phyloP scores from a whole-genome alignment of 2,113 vertebrate species.

The Sander lucioperca region DNA sequence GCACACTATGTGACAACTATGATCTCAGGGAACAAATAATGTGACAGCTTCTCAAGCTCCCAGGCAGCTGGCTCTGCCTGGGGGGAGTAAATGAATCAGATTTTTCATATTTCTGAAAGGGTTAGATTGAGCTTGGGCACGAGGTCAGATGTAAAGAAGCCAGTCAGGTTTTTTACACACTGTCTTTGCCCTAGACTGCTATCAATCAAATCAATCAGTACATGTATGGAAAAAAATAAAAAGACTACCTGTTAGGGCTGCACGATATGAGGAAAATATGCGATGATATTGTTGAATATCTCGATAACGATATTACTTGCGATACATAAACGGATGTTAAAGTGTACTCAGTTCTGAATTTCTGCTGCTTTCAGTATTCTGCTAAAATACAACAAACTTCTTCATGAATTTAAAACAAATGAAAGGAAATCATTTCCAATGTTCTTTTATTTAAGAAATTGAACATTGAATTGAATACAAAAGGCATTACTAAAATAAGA shows the following conservation, averaged over 20 bases:
- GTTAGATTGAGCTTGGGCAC: conserved; percentile 25
- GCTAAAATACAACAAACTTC: no score
- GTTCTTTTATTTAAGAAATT: no score
- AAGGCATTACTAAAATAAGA: no score
- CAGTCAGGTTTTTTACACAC: conserved; percentile 26
- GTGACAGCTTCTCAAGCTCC: conserved; percentile 68
- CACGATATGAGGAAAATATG: no score
- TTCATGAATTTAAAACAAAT: no score
- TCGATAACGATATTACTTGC: no score
- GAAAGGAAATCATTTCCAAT: no score
- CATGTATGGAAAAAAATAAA: background rate
- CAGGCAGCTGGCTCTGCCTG: conserved; percentile 47
- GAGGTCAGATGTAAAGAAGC: conserved; percentile 62
- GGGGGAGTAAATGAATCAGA: conserved; percentile 63
- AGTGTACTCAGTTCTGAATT: no score
- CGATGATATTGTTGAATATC: no score
- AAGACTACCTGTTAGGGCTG: conserved; percentile 7
- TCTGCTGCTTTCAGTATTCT: no score
- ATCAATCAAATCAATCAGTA: conserved; percentile 24
- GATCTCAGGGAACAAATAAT: conserved; percentile 71
- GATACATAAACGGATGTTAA: no score
- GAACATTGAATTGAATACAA: no score
- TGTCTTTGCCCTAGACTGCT: background rate
- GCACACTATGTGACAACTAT: conserved; percentile 63
- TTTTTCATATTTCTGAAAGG: conserved; percentile 59